Conservation (phyloP, 2,113 vertebrate genomes). For the Erpornis zantholeuca region DNA sequence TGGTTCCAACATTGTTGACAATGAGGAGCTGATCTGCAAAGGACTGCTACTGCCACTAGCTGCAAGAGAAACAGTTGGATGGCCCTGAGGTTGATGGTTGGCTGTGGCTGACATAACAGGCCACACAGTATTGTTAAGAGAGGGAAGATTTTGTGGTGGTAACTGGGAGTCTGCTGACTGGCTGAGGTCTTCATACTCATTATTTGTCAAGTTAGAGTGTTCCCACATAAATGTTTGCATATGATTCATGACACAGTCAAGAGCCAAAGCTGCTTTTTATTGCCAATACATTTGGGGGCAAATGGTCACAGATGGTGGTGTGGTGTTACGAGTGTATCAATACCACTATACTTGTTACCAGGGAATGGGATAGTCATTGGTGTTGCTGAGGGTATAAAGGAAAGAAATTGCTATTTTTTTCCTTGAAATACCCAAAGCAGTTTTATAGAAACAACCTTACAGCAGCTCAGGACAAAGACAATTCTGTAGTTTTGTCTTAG, state of each 20-base stretch:
- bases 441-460: not conserved
- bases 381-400: not conserved
- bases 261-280: not conserved
- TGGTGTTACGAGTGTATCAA: not conserved
- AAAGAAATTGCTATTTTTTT: not conserved
- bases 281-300: not conserved
- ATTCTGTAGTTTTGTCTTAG: not conserved
- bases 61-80: not conserved
- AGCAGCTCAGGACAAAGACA: not conserved
- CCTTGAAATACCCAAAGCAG: not conserved
- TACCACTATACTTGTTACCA: not conserved
- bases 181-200: not conserved
- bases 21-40: not conserved
- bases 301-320: not conserved
- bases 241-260: not conserved
- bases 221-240: not conserved
- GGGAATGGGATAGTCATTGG: not conserved
- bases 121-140: not conserved
- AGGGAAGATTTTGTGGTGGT: not conserved
- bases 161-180: not conserved
- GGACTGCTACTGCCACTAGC: not conserved
- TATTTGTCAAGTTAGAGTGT: not conserved
- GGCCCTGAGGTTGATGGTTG: not conserved
- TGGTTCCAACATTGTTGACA: not conserved
- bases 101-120: not conserved